These are phyloP conservation scores for Acipenser ruthenus DNA, from an alignment of 2,797 vertebrate species.

Conservation along the genomic window DNA sequence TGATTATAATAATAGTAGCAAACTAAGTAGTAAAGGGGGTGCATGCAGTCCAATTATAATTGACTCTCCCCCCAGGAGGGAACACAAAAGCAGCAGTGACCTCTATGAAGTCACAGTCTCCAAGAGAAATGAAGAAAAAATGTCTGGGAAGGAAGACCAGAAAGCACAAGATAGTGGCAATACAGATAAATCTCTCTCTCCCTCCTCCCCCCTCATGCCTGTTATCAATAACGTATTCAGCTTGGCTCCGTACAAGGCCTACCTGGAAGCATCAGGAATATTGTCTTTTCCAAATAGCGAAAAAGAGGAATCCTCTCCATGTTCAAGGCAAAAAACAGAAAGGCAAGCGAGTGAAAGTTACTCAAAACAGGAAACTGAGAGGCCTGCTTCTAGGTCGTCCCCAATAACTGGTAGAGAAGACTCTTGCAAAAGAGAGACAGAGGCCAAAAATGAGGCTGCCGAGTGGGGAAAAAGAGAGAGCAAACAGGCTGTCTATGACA, in stretches of 20 bases:
- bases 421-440: constrained; percentile 16
- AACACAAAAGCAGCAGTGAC: not conserved
- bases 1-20: no score
- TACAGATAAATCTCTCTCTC: constrained; percentile 5
- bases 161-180: no score
- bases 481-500: constrained; percentile 14
- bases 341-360: constrained; percentile 22
- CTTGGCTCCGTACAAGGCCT: constrained; percentile 74
- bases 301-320: constrained; percentile 5
- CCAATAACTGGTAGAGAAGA: not conserved
- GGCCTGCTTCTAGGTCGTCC: constrained; percentile 3
- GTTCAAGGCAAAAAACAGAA: constrained; percentile 28
- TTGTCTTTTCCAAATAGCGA: constrained; percentile 23
- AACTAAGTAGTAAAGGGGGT: not conserved
- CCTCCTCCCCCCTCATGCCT: constrained; percentile 76
- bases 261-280: constrained; percentile 51
- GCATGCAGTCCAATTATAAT: not conserved
- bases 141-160: constrained; percentile 10
- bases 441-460: constrained; percentile 15
- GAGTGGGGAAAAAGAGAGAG: constrained; percentile 48
- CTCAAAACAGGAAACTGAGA: constrained; percentile 17
- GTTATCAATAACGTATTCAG: constrained; percentile 89
- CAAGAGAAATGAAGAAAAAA: not conserved
- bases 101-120: constrained; percentile 14
- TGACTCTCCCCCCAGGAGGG: not conserved